phyloP scores from a whole-genome alignment of 2,797 vertebrate species.

The Ispidina lecontei region DNA sequence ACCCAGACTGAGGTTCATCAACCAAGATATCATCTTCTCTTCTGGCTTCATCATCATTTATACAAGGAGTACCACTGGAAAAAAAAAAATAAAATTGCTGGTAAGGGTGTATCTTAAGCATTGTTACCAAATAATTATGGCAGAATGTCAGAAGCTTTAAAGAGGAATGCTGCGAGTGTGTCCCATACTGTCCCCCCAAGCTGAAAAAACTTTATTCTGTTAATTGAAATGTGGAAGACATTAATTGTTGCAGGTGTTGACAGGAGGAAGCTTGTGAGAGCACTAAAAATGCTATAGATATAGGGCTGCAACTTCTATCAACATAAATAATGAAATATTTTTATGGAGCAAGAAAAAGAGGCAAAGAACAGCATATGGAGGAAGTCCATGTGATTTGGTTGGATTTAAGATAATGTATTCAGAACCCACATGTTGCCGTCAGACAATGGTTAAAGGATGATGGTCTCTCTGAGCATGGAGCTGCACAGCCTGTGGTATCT shows the following conservation, averaged over 20 bases:
- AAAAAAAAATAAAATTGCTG: neutral
- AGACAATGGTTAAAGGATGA: neutral
- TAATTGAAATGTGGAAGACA: neutral
- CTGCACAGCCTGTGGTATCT: neutral
- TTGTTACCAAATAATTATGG: neutral
- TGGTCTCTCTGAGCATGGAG: neutral
- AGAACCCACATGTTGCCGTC: neutral
- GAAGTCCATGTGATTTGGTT: neutral
- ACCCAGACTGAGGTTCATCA: constrained; percentile 83
- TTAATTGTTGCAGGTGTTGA: neutral
- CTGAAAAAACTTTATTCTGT: neutral
- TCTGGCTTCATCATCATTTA: constrained; percentile 86
- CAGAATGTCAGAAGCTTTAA: neutral
- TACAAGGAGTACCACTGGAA: constrained; percentile 86
- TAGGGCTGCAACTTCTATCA: neutral
- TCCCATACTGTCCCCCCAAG: fast-evolving
- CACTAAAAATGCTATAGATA: neutral
- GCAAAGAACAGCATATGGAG: neutral
- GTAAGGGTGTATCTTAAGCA: neutral
- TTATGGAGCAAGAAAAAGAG: neutral
- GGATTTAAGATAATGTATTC: neutral
- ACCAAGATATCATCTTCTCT: constrained; percentile 71
- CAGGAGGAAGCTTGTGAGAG: neutral
- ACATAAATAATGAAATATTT: neutral
- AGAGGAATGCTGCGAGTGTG: neutral